These are phyloP conservation scores for Griposia aprilina DNA, from an alignment of 2,888 invertebrate genomes.

Conservation along the genomic window DNA sequence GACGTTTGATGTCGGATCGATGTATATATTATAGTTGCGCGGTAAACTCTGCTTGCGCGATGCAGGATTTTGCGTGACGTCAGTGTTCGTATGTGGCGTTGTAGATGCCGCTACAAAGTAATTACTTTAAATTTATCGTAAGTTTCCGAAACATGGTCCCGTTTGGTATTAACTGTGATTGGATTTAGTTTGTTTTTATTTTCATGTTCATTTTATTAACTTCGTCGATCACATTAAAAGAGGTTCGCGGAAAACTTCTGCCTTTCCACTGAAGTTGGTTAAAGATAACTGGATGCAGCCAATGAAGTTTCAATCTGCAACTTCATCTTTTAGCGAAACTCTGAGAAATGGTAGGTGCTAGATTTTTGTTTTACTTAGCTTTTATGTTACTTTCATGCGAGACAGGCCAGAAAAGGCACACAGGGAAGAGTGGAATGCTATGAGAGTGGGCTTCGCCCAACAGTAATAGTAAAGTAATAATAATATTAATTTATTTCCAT, in stretches of 20 bases:
- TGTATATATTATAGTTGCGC: no score
- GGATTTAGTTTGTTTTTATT: constrained; percentile 10
- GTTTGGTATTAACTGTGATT: background rate
- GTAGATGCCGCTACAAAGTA: background rate
- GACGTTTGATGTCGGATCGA: no score
- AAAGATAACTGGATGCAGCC: constrained; percentile 33
- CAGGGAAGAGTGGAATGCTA: background rate
- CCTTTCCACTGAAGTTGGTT: constrained; percentile 14
- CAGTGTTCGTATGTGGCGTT: no score
- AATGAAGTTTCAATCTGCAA: constrained; percentile 22
- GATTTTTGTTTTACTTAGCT: background rate
- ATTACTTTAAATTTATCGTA: constrained; percentile 1
- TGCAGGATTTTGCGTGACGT: no score
- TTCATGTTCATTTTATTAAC: constrained; percentile 4
- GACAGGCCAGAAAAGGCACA: background rate
- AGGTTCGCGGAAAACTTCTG: constrained; percentile 13
- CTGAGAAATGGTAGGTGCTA: background rate
- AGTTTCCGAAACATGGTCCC: background rate
- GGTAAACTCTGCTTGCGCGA: no score
- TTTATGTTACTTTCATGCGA: background rate
- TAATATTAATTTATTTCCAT: background rate
- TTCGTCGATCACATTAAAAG: constrained; percentile 18
- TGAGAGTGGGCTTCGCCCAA: background rate
- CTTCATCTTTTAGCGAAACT: constrained; percentile 3
- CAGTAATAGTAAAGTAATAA: background rate